Evolutionary conservation across 2,888 invertebrate genomes (phyloP), one percentile per base, ranked within the genome.

Genomic region (Spilosoma lubricipeda): DNA sequence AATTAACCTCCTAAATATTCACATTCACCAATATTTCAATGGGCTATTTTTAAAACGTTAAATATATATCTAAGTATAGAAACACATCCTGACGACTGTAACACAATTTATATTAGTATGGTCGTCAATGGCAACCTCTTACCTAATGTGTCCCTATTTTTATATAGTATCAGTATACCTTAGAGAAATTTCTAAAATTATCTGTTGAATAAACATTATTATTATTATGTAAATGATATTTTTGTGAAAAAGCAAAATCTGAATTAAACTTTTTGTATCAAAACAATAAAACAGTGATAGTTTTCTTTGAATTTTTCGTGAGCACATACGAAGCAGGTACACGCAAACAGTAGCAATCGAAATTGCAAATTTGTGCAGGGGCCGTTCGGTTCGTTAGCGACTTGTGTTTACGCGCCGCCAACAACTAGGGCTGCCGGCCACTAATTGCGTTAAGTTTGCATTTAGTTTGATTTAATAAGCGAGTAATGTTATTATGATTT

Each of bases 311-410:
- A 71, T 76, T 82, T 82, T 82, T 82, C 66, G 73, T 69, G 52
- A 74, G 59, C 72, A 80, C 71, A 78, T 71, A 80, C 71, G 74
- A 72, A 65, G 72, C 88, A 92, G 89, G 90, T 90, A 92, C 89
- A 90, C 88, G 91, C 90, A 91, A 93, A 91, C 92, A 90, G 89
- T 85, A 86, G 90, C 94, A 95, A 95, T 95, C 94, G 95, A 95
- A 95, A 95, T 95, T 95, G 95, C 95, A 95, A 95, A 95, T 95
- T 94, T 94, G 94, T 94, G 95, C 94, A 95, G 93, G 94, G 93
- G 92, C 93, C 90, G 92, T 88, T 88, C 91, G 94, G 94, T 95
- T 95, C 95, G 95, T 95, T 95, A 95, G 94, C 92, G 92, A 93
- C 93, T 93, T 94, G 94, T 95, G 94, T 95, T 95, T 94, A 94